Base-by-base conservation (phyloP, 2,797 vertebrate species). In the Sparidentex hasta region DNA sequence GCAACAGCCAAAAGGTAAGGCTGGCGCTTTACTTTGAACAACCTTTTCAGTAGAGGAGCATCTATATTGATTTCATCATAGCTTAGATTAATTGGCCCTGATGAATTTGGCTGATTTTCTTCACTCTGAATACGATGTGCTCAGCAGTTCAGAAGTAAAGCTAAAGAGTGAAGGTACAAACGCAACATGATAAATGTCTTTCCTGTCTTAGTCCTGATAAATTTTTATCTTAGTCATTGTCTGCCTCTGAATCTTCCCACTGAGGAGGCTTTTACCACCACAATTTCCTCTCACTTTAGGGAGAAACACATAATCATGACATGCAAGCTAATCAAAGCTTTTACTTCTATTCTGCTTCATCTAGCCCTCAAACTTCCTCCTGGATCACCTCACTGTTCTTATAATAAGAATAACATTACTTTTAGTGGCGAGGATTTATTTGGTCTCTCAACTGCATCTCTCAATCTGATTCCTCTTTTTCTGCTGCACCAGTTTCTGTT, bases 401-500 rank as follows among this genome's bases (percentile, higher is more conserved):
- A 44, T 5, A 23, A 38, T 51, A 6, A 16, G 25, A 56, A 50
- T 11, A n/a, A 62, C 41, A 7, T 46, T 16, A 17, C 21, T 33
- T 16, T 27, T 25, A 21, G 16, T 65, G n/a, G 27, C 38, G 48
- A 63, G 23, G 62, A 46, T 44, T 4, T 16, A 68, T 66, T 62
- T 43, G 38, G 71, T 18, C 44, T 47, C 27, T 47, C 29, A 46
- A 27, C 68, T 44, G 69, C 46, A 47, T 46, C 71, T 69, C 64
- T 33, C 33, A 33, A 65, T 29, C 62, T 56, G 29, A 73, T 44
- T 20, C 66, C 33, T 5, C 16, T 3, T 55, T 51, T 73, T 55
- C 57, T 71, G 57, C 75, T 74, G 76, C 71, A 44, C 76, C 78
- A 80, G 63, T 69, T 65, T 79, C 23, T 65, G 61, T 74, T 76